A percentile compares a stretch with the other conserved stretches of the same genome.
phyloP scores from a whole-genome alignment of 2,113 vertebrate species.

The Psilopsiagon aymara region DNA sequence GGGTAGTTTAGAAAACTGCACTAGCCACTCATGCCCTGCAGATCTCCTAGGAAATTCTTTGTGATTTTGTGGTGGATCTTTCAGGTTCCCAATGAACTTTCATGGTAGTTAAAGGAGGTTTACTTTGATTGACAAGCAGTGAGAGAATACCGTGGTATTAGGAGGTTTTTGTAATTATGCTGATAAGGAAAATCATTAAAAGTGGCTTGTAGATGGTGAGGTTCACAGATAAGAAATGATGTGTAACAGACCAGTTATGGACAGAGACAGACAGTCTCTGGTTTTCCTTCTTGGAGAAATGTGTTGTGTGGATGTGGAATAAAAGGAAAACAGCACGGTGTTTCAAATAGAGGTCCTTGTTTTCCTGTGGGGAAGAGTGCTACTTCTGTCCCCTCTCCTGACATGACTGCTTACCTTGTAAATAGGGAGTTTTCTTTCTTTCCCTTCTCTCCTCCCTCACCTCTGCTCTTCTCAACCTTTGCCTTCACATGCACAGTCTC shows the following conservation, averaged over 20 bases:
- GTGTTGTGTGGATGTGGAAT: not conserved
- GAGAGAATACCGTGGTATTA: not conserved
- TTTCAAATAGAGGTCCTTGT: not conserved
- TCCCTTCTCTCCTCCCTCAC: not conserved
- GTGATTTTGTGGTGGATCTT: conserved; percentile 7
- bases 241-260: not conserved
- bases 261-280: not conserved
- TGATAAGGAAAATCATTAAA: not conserved
- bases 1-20: not conserved
- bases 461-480: not conserved
- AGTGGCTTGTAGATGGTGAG: not conserved
- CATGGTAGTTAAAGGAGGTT: not conserved
- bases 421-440: not conserved
- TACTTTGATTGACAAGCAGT: not conserved
- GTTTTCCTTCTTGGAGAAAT: not conserved
- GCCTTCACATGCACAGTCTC: not conserved
- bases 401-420: not conserved
- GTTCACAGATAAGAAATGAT: not conserved
- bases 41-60: not conserved
- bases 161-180: not conserved
- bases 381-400: not conserved
- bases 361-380: not conserved
- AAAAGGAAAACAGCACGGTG: not conserved
- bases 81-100: not conserved
- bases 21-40: not conserved